Conservation (phyloP, 2,113 vertebrate genomes). For the Scartelaos histophorus region DNA sequence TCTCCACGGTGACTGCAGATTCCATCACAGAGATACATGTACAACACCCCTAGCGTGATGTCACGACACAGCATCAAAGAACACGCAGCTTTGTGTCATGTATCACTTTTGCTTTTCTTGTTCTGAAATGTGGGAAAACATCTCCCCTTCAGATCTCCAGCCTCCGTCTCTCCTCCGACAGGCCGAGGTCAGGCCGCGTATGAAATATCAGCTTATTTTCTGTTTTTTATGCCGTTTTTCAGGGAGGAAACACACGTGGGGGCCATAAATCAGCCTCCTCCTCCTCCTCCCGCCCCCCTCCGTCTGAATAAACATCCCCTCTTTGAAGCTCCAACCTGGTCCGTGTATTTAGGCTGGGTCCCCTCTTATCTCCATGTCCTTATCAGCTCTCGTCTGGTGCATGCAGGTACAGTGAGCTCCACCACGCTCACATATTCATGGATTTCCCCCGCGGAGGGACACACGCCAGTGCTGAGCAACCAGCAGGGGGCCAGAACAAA, state of each 20-base stretch:
- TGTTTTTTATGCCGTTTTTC: conserved; percentile 22
- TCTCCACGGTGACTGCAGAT: too few relatives aligned
- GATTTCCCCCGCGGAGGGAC: conserved; percentile 40
- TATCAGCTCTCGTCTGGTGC: conserved; percentile 36
- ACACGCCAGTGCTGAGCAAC: conserved; percentile 7
- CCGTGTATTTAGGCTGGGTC: conserved; percentile 11
- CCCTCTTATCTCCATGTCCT: conserved; percentile 52
- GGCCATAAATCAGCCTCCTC: conserved; percentile 12
- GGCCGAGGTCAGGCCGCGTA: conserved; percentile 39
- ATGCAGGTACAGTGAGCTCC: conserved; percentile 39
- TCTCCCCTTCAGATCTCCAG: neutral
- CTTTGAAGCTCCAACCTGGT: conserved; percentile 53
- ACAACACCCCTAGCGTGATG: too few relatives aligned
- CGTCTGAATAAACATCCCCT: conserved; percentile 6
- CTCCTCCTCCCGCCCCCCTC: too few relatives aligned
- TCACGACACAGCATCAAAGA: too few relatives aligned
- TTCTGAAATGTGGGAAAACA: neutral
- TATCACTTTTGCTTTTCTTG: neutral
- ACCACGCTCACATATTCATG: conserved; percentile 61
- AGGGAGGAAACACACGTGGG: conserved; percentile 13
- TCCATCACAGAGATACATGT: too few relatives aligned
- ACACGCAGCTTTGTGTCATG: too few relatives aligned
- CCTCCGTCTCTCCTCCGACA: neutral
- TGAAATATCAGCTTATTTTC: conserved; percentile 30
- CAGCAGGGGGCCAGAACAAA: conserved; percentile 53